A percentile compares a stretch with the other conserved stretches of the same genome.
phyloP scores from a whole-genome alignment of 1,140 invertebrate genomes.

The Eupristina koningsbergeri region DNA sequence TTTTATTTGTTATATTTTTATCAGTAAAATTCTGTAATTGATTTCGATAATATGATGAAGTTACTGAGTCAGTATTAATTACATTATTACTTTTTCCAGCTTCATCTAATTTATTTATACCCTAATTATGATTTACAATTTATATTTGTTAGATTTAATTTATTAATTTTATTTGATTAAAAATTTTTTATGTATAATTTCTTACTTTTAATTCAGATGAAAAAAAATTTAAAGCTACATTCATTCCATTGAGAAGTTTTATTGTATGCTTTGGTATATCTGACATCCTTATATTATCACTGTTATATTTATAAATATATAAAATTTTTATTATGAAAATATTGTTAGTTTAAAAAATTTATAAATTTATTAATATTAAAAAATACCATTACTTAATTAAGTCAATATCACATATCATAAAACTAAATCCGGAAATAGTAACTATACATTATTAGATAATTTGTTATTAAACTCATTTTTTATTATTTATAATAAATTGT shows the following conservation, averaged over 20 bases:
- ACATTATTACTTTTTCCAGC: constrained; percentile 49
- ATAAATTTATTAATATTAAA: neutral
- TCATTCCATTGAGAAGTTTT: constrained; percentile 4
- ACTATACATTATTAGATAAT: neutral
- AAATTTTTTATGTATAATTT: neutral
- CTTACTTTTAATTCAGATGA: constrained; percentile 53
- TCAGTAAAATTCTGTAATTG: constrained; percentile 1
- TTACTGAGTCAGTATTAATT: constrained; percentile 57
- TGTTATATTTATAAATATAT: constrained; percentile 30
- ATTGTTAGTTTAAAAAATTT: constrained; percentile 24
- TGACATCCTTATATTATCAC: constrained; percentile 19
- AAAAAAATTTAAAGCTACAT: constrained; percentile 51
- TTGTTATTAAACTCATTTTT: neutral
- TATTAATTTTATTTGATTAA: neutral
- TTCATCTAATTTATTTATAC: constrained; percentile 45
- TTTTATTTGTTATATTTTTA: neutral
- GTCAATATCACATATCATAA: neutral
- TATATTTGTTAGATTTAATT: neutral
- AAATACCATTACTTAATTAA: neutral
- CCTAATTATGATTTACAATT: constrained; percentile 42
- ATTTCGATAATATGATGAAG: constrained; percentile 51
- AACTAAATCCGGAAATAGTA: neutral
- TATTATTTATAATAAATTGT: constrained; percentile 16
- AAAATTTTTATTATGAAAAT: neutral
- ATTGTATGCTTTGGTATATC: constrained; percentile 31